phyloP scores from a whole-genome alignment of 2,113 vertebrate species.

The Thomomys bottae region DNA sequence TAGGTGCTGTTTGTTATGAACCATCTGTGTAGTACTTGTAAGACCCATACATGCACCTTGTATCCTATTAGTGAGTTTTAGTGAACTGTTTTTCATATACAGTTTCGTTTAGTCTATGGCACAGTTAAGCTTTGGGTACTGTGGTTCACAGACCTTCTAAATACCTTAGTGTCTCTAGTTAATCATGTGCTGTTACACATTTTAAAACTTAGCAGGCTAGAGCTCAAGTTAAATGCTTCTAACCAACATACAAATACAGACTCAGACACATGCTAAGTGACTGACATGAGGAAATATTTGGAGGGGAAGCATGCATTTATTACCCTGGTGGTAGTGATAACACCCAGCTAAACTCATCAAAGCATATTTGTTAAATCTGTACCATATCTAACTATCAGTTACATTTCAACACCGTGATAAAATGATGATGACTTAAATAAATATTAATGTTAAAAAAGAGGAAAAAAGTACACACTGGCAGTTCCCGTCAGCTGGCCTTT shows the following conservation, averaged over 20 bases:
- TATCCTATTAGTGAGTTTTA: too few relatives aligned
- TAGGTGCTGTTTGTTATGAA: too few relatives aligned
- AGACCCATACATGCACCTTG: too few relatives aligned
- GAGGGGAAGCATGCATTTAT: not conserved
- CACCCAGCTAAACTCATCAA: not conserved
- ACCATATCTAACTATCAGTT: not conserved
- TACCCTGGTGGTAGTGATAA: not conserved
- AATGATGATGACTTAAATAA: not conserved
- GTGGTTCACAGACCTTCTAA: too few relatives aligned
- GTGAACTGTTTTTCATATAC: too few relatives aligned
- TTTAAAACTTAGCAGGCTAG: not conserved
- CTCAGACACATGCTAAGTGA: not conserved
- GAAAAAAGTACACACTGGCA: not conserved
- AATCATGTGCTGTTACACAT: not conserved
- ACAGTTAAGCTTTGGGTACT: too few relatives aligned
- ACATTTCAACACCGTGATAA: not conserved
- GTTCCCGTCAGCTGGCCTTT: not conserved
- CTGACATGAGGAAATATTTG: not conserved
- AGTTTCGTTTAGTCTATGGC: too few relatives aligned
- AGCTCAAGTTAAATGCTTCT: not conserved
- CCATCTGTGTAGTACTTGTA: too few relatives aligned
- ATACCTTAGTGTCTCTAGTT: not conserved
- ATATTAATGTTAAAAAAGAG: not conserved
- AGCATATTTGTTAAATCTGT: not conserved
- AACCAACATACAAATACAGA: not conserved